phyloP scores from a whole-genome alignment of 2,888 invertebrate genomes.

The Erpobdella octoculata region DNA sequence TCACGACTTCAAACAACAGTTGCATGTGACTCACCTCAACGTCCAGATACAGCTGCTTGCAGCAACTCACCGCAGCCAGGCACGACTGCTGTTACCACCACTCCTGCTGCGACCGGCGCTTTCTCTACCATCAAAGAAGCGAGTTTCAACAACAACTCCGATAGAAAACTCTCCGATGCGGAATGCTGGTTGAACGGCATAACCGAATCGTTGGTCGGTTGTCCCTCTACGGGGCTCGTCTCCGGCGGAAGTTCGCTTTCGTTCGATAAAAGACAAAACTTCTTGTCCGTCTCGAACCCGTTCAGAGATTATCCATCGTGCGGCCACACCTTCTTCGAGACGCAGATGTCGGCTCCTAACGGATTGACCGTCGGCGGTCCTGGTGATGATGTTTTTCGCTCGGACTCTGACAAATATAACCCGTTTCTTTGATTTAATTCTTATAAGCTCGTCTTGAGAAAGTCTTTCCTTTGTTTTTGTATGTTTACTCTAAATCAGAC shows the following conservation, averaged over 20 bases:
- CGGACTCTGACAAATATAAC: background rate
- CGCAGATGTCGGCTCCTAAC: background rate
- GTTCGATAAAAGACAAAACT: background rate
- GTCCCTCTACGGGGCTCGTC: background rate
- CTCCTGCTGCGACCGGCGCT: background rate
- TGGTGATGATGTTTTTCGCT: no score
- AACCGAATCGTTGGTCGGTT: conserved; percentile 8
- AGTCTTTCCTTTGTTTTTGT: no score
- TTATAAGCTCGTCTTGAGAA: no score
- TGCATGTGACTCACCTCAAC: no score
- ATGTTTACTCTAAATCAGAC: no score
- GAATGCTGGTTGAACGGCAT: conserved; percentile 13
- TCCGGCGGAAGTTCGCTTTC: background rate
- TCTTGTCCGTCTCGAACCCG: background rate
- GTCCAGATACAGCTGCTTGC: no score
- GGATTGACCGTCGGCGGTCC: background rate
- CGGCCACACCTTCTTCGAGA: background rate
- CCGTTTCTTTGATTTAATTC: conserved; percentile 6
- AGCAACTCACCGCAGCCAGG: no score
- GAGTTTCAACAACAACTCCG: background rate
- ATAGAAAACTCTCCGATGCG: conserved; percentile 15
- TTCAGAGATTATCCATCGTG: background rate
- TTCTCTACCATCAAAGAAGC: background rate
- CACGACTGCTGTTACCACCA: background rate
- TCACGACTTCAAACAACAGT: no score